A percentile compares a stretch with the other conserved stretches of the same genome.
Conservation (phyloP, 1,140 invertebrate species). For the Orussus abietinus region DNA sequence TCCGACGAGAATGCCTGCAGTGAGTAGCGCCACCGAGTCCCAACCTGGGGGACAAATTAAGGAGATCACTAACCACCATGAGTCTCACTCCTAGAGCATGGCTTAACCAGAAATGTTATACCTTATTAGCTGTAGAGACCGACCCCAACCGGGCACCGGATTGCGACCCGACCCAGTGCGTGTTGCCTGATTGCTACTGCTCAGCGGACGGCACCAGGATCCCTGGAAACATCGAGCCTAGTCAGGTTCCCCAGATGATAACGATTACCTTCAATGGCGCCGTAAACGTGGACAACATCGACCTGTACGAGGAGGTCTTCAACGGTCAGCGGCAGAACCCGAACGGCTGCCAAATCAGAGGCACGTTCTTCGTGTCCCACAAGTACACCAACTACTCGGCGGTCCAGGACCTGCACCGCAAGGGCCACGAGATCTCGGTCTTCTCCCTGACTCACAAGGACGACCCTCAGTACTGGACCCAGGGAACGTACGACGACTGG, state of each 20-base stretch:
- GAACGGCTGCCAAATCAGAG: constrained; percentile 89
- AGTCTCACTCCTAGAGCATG: background rate
- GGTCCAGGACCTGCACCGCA: constrained; percentile 85
- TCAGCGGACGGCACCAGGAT: constrained; percentile 89
- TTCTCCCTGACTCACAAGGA: constrained; percentile 93
- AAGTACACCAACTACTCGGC: constrained; percentile 95
- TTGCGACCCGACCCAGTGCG: constrained; percentile 84
- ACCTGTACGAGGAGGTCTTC: constrained; percentile 87
- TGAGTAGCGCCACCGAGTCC: no score
- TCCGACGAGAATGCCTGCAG: constrained; percentile 94
- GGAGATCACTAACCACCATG: background rate
- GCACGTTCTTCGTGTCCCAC: constrained; percentile 94
- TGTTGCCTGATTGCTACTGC: constrained; percentile 89
- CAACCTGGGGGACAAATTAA: no score
- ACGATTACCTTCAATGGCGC: constrained; percentile 93
- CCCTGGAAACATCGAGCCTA: constrained; percentile 75
- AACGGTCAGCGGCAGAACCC: constrained; percentile 82
- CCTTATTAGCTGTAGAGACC: constrained; percentile 79
- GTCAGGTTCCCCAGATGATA: constrained; percentile 90
- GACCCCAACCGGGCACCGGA: constrained; percentile 86
- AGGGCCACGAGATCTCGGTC: constrained; percentile 89
- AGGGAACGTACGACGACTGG: constrained; percentile 87
- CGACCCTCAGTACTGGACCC: constrained; percentile 83
- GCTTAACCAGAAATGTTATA: no score
- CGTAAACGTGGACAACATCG: constrained; percentile 91